Percentiles rank a stretch among this genome's conserved stretches.
These are phyloP conservation scores for Beaufortia kweichowensis DNA, from an alignment of 2,113 vertebrate species.

Conservation along the genomic window DNA sequence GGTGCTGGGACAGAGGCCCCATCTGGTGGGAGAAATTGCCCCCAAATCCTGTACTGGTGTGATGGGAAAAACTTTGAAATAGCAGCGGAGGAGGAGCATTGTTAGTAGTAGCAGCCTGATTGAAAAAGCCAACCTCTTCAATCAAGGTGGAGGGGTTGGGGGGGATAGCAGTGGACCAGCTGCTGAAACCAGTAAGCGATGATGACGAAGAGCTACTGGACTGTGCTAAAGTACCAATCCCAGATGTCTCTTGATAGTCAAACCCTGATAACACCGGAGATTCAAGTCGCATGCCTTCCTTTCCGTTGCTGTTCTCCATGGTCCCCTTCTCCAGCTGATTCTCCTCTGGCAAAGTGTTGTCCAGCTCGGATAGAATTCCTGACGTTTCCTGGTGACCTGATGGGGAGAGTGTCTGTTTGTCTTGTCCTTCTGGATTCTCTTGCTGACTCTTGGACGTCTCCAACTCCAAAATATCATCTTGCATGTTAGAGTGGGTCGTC, in stretches of 20 bases:
- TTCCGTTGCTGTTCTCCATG: slow-evolving; percentile 84
- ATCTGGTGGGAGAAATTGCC: slow-evolving; percentile 97
- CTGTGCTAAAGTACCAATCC: slow-evolving; percentile 88
- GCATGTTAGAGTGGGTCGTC: slow-evolving; percentile 90
- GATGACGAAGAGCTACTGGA: slow-evolving; percentile 90
- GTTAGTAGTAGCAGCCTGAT: slow-evolving; percentile 88
- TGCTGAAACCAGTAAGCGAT: slow-evolving; percentile 94
- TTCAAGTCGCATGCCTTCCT: slow-evolving; percentile 93
- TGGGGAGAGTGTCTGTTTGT: slow-evolving; percentile 92
- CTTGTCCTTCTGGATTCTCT: slow-evolving; percentile 91
- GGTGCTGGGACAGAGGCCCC: slow-evolving; percentile 94
- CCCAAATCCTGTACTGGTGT: slow-evolving; percentile 92
- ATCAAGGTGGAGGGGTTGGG: slow-evolving; percentile 93
- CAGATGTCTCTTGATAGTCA: slow-evolving; percentile 93
- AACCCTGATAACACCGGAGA: slow-evolving; percentile 93
- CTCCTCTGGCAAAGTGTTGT: slow-evolving; percentile 86
- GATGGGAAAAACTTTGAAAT: slow-evolving; percentile 98
- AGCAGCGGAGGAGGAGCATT: slow-evolving; percentile 88
- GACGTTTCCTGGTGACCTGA: slow-evolving; percentile 87
- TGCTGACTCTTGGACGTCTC: slow-evolving; percentile 93
- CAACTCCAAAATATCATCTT: slow-evolving; percentile 97
- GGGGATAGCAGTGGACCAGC: slow-evolving; percentile 95
- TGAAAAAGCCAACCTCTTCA: slow-evolving; percentile 96
- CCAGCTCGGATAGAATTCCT: slow-evolving; percentile 86
- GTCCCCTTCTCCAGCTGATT: slow-evolving; percentile 83